Base-by-base conservation (phyloP, 2,797 vertebrate genomes). In the Alfaro cultratus region DNA sequence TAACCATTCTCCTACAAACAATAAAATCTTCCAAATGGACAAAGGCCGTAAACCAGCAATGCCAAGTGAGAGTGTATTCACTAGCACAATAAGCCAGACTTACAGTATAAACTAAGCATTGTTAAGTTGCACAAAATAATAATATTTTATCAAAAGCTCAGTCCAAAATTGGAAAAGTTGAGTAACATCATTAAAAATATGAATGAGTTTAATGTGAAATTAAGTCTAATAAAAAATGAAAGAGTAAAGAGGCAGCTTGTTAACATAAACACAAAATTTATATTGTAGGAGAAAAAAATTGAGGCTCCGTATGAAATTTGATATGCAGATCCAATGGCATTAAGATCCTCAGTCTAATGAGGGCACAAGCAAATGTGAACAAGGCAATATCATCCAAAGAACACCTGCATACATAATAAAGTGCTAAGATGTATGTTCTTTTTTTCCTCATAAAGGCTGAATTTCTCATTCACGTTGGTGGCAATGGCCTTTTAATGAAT, bases 401-500 rank as follows among this genome's bases (percentile, higher is more conserved):
- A 86, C 92, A 94, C 89, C 93, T 92, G 85, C 85, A 88, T 85
- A 73, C 77, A 91, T 85, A 94, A 91, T 84, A 78, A 83, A 43
- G 46, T 76, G 70, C 82, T 87, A 71, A 86, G 77, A 86, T 88
- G 64, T 71, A 85, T 10, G 47, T 86, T 83, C 73, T 75, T 78
- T 78, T 84, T 71, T 79, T 76, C 80, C 80, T 84, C 51, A 73
- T 70, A 68, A 86, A 92, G 74, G 77, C 31, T 81, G 82, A 87
- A 77, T 73, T 85, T 81, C 75, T 60, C 73, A 79, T 82, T 60
- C 26, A 79, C 87, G 77, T 85, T 84, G 82, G 76, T 89, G 91
- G 73, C 89, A 92, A 91, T 83, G 80, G 77, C 78, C 49, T 91
- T 90, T 91, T 90, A 89, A 91, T 91, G 93, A 95, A 95, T 92